A percentile compares a stretch with the other conserved stretches of the same genome.
These are phyloP conservation scores for Drosophila lowei DNA, from an alignment of 1,140 invertebrate species.

Conservation along the genomic window DNA sequence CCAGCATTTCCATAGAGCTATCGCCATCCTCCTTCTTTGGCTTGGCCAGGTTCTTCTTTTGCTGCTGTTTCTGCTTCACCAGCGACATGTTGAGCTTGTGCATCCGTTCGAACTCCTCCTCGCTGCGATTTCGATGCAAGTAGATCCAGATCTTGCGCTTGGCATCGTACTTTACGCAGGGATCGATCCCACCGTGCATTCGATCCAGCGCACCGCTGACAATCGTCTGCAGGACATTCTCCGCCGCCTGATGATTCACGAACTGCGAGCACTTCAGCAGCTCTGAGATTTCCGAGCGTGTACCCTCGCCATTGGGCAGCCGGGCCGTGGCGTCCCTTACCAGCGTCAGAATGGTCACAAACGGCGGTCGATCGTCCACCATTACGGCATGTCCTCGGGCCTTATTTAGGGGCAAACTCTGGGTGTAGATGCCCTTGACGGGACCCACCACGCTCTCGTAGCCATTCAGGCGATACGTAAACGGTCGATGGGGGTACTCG, in stretches of 20 bases:
- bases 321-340: slow-evolving; percentile 96
- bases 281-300: slow-evolving; percentile 90
- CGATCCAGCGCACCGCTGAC: slow-evolving; percentile 95
- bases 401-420: slow-evolving; percentile 84
- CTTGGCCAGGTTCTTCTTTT: slow-evolving; percentile 58
- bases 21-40: slow-evolving; percentile 46
- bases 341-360: slow-evolving; percentile 94
- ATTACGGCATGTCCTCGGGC: slow-evolving; percentile 93
- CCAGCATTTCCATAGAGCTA: slow-evolving; percentile 8
- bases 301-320: slow-evolving; percentile 96
- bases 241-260: slow-evolving; percentile 88
- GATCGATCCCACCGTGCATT: slow-evolving; percentile 94
- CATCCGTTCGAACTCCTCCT: slow-evolving; percentile 89
- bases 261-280: slow-evolving; percentile 88
- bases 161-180: slow-evolving; percentile 95
- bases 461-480: slow-evolving; percentile 92
- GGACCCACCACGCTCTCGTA: slow-evolving; percentile 95
- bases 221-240: slow-evolving; percentile 90
- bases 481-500: slow-evolving; percentile 92
- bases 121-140: slow-evolving; percentile 90
- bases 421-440: slow-evolving; percentile 93
- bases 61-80: slow-evolving; percentile 76
- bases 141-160: slow-evolving; percentile 96
- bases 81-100: slow-evolving; percentile 83
- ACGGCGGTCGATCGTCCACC: slow-evolving; percentile 92